Percentiles rank a stretch among this genome's conserved stretches.
phyloP scores from a whole-genome alignment of 2,113 vertebrate genomes.

The Lepus americanus region DNA sequence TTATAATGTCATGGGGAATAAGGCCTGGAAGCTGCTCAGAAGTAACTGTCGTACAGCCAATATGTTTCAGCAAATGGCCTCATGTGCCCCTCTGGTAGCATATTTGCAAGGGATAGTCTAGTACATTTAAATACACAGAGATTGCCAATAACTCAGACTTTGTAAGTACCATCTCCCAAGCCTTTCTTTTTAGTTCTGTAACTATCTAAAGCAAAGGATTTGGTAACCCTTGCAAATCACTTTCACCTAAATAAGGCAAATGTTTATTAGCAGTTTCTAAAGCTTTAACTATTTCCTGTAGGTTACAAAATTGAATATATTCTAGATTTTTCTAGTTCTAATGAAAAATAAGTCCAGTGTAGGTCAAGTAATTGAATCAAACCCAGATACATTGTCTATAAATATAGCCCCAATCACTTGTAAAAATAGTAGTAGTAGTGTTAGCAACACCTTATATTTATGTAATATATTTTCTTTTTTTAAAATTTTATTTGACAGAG shows the following conservation, averaged over 20 bases:
- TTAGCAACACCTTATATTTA: background rate
- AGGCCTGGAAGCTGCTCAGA: conserved; percentile 43
- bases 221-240: background rate
- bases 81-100: background rate
- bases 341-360: conserved; percentile 15
- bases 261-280: background rate
- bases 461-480: background rate
- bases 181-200: background rate
- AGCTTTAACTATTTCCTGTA: conserved; percentile 3
- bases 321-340: background rate
- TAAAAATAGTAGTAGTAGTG: background rate
- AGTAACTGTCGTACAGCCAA: conserved; percentile 19
- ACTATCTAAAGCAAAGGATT: background rate
- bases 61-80: conserved; percentile 40
- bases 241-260: conserved; percentile 19
- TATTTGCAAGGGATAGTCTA: background rate
- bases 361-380: background rate
- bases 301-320: background rate
- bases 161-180: background rate
- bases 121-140: background rate
- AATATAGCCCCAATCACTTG: background rate
- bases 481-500: no score
- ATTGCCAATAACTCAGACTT: background rate
- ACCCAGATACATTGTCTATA: background rate
- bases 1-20: conserved; percentile 59